Percentiles rank a stretch among this genome's conserved stretches.
Conservation (phyloP, 2,113 vertebrate genomes). For the Calyptomena viridis region DNA sequence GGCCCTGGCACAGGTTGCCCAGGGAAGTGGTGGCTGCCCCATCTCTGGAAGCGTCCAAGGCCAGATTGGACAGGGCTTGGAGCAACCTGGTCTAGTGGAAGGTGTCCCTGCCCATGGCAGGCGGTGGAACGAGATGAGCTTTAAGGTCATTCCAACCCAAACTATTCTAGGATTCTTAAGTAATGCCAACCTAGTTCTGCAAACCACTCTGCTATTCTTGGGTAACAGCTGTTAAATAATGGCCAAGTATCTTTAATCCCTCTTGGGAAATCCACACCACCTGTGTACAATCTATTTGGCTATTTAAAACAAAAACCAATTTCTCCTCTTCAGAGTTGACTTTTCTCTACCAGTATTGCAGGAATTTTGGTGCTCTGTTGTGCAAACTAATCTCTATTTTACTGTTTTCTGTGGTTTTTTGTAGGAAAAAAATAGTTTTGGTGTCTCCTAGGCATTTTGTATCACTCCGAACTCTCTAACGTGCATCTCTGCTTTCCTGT, state of each 20-base stretch:
- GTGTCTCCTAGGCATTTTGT: neutral
- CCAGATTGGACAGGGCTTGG: rapidly evolving
- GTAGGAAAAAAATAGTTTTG: neutral
- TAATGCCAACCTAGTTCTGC: neutral
- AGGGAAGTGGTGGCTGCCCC: neutral
- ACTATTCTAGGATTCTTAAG: neutral
- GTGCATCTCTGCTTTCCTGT: neutral
- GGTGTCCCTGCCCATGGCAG: neutral
- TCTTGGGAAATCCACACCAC: neutral
- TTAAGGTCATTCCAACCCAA: neutral
- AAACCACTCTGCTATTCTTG: neutral
- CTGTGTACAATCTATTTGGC: neutral
- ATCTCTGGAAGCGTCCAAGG: neutral
- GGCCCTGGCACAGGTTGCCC: neutral
- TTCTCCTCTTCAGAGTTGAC: neutral
- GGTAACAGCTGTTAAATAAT: neutral
- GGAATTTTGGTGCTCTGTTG: rapidly evolving
- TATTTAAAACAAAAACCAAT: neutral
- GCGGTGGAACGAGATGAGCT: neutral
- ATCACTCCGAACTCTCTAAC: neutral
- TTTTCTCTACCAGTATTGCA: neutral
- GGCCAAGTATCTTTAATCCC: neutral
- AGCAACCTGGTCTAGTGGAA: neutral
- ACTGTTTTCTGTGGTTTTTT: neutral
- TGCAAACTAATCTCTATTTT: neutral